These are phyloP conservation scores for Phataginus tetradactyla DNA, from an alignment of 2,797 vertebrate genomes.

Conservation along the genomic window DNA sequence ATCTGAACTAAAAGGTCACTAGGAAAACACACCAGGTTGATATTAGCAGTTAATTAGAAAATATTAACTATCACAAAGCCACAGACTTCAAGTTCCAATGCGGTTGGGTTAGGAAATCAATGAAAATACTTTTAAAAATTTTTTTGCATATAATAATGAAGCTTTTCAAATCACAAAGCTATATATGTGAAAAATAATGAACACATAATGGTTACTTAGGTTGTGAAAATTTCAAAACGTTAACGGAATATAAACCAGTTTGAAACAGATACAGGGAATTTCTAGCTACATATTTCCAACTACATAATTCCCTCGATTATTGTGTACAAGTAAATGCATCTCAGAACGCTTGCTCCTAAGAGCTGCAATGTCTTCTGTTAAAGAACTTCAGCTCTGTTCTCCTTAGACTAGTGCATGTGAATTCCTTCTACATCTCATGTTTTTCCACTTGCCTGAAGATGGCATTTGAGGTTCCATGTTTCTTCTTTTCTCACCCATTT, in stretches of 20 bases:
- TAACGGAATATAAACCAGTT: not conserved
- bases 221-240: not conserved
- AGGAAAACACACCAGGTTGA: not conserved
- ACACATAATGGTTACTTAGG: not conserved
- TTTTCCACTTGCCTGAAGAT: constrained; percentile 74
- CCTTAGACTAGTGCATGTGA: not conserved
- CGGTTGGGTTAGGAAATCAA: not conserved
- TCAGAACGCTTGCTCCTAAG: not conserved
- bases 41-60: constrained; percentile 20
- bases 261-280: not conserved
- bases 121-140: not conserved
- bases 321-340: not conserved
- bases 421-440: not conserved
- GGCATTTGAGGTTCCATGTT: constrained; percentile 51
- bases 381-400: not conserved
- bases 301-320: not conserved
- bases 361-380: not conserved
- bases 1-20: not conserved
- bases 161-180: constrained; percentile 46
- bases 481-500: constrained; percentile 45
- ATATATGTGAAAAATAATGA: not conserved
- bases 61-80: constrained; percentile 17
- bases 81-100: constrained; percentile 43
- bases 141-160: constrained; percentile 1
- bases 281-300: not conserved